Evolutionary conservation across 2,888 invertebrate species (phyloP), one percentile per base, ranked within the genome.

Genomic region (Leistus spinibarbis): DNA sequence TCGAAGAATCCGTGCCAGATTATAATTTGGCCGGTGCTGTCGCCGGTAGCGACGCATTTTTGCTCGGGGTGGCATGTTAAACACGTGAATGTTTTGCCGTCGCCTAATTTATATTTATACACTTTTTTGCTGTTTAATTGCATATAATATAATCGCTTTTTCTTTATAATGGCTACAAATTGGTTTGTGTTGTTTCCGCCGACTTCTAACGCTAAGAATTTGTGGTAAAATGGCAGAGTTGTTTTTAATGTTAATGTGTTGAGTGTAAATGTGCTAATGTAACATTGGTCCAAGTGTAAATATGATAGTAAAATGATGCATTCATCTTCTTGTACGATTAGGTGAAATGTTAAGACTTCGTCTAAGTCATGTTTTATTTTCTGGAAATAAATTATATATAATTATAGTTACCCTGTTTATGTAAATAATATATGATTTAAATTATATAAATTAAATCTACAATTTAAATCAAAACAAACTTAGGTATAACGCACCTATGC

Each of bases 21-120:
- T 17, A 90, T 80, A 17, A 93, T 88, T 74, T 90, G 86, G 0
- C 95, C 95, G 54, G 85, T 84, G 54, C 85, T 86, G 84, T 93
- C 91, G 9, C 94, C 94, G 0, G 91, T 91, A 1, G 93, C 91
- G 9, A 93, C 85, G 79, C 89, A 85, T 79, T 88, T 85, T 75
- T 92, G 90, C 19, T 84, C 85, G 0, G 93, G 92, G 85, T 94
- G 93, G 74, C 91, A 89, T 0, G 89, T 87, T 3, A 94, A 86
- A 78, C 90, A 91, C 0, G 91, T 93, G 54, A 92, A 87, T 0
- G 79, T 78, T 16, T 76, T 78, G n/a, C 78, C 68, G 0, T 54
- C 22, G 0, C 62, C 24, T n/a, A 62, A 60, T 60, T 64, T 68
- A 54, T 69, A 56, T 19, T 62, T 27, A 16, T 56, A 20, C 16